Evolutionary conservation across 2,113 vertebrate species (phyloP), one percentile per base, ranked within the genome.

Genomic region (Microcebus jonahi): DNA sequence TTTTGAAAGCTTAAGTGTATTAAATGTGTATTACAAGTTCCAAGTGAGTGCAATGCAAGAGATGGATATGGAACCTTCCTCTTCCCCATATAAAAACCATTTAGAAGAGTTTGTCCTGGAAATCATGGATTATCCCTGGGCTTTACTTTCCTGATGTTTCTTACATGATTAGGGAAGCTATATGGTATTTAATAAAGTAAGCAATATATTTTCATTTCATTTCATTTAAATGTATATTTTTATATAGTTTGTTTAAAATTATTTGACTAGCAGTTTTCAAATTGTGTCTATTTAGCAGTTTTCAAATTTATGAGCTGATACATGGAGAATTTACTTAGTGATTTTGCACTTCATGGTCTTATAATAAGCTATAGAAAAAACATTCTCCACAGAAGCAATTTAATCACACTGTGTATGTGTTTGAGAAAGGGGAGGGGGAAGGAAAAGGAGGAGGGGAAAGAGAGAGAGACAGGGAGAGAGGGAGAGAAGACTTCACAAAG

Each of bases 291-390:
- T 85, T 89, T n/a, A 18, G 82, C 94, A 93, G 25, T 70, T 93
- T 94, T 95, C 39, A 59, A 39, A 81, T 88, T 63, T 97, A 88
- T n/a, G 23, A 97, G 96, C 95, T 96, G 88, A 91, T 95, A 80
- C 55, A 67, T 95, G 96, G 76, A 90, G 97, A 89, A 97, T 97
- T 65, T 97, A 67, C 67, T 91, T 21, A 77, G 88, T 95, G 50
- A 84, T 97, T 95, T 95, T 97, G 94, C 15, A 70, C 97, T 97
- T 91, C 73, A 55, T 96, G 90, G 81, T 89, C 89, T 94, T 97
- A 23, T 97, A 98, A 97, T 98, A 97, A 96, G 88, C 96, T 98
- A 91, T 96, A 97, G 71, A 76, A 96, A 98, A 97, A 97, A 70
- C 29, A 48, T 70, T 96, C 80, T 97, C 96, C 93, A 97, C 97